Evolutionary conservation across 2,797 vertebrate species (phyloP).

Genomic region (Phoxinus dragarum): DNA sequence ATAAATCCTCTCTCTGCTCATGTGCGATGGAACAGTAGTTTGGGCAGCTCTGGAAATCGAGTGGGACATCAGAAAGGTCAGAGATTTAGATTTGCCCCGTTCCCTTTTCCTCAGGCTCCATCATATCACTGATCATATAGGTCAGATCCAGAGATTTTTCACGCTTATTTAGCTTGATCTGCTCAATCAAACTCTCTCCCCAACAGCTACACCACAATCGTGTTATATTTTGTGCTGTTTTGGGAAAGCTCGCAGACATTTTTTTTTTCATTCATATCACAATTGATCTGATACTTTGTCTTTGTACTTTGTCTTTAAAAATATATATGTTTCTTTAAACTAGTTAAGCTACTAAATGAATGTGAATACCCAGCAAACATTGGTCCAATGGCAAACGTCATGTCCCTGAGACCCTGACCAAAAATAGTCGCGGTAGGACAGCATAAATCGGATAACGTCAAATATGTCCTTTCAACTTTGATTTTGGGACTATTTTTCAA

Average conservation of each 20-base stretch:
- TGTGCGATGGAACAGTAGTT: slow-evolving; percentile 57
- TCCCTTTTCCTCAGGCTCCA: slow-evolving; percentile 68
- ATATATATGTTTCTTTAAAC: background rate
- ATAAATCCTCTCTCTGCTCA: slow-evolving; percentile 42
- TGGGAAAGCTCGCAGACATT: background rate
- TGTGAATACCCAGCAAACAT: background rate
- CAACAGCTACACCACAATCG: background rate
- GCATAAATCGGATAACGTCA: too few relatives aligned
- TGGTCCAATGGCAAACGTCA: too few relatives aligned
- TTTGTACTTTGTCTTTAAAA: background rate
- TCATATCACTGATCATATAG: slow-evolving; percentile 35
- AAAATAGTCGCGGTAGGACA: too few relatives aligned
- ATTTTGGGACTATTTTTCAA: too few relatives aligned
- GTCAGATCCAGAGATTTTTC: slow-evolving; percentile 62
- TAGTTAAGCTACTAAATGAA: background rate
- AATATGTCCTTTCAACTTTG: too few relatives aligned
- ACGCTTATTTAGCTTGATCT: slow-evolving; percentile 8
- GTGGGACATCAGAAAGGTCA: slow-evolving; percentile 69
- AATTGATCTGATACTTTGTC: background rate
- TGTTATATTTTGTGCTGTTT: background rate
- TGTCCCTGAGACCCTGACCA: too few relatives aligned
- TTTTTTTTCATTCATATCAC: background rate
- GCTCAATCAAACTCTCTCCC: background rate
- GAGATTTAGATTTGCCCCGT: slow-evolving; percentile 71
- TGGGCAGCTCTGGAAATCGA: slow-evolving; percentile 56